Conservation (phyloP, 2,888 invertebrate genomes). For the Machimus rusticus region DNA sequence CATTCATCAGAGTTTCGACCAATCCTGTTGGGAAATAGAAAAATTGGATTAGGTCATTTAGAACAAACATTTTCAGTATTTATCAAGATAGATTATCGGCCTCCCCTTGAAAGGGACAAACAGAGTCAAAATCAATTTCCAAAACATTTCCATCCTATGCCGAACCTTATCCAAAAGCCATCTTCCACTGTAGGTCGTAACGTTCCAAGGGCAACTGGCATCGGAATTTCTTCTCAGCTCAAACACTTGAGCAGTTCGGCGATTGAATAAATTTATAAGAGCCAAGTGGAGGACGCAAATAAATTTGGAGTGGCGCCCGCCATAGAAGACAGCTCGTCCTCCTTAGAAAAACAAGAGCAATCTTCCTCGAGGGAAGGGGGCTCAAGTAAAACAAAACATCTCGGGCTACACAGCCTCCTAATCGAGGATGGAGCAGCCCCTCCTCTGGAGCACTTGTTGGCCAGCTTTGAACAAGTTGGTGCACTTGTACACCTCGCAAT, state of each 20-base stretch:
- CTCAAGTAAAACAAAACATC: background rate
- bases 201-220: background rate
- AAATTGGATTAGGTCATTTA: background rate
- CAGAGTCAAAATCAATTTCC: background rate
- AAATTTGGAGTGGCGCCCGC: background rate
- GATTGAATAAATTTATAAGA: constrained; percentile 13
- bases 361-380: background rate
- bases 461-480: background rate
- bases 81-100: background rate
- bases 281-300: background rate
- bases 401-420: background rate
- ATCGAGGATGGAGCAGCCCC: background rate
- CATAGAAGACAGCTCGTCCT: background rate
- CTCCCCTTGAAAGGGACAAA: background rate
- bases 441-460: background rate
- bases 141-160: background rate
- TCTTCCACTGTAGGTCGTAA: background rate
- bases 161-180: background rate
- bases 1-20: background rate
- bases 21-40: background rate
- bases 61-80: background rate
- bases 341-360: background rate
- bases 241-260: constrained; percentile 13
- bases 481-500: background rate
- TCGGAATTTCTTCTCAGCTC: background rate